Evolutionary conservation across 92 coral and sea anemone species (phyloP).

Genomic region (Bergia puertoricense): DNA sequence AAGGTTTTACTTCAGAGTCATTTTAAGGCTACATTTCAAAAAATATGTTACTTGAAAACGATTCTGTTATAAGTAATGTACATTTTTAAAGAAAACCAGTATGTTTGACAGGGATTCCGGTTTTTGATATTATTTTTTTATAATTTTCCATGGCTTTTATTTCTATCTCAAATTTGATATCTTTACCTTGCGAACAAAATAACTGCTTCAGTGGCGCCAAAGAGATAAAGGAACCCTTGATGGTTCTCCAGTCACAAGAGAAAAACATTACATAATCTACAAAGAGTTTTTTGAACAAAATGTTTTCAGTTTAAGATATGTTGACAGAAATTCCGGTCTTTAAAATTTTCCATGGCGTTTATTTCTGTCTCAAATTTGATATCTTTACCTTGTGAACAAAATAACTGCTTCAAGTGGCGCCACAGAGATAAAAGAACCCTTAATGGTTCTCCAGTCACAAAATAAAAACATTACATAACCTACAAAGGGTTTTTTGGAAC

Average conservation of each 20-base stretch:
- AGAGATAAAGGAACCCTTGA: background rate
- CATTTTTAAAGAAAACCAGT: too few species aligned
- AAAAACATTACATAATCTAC: background rate
- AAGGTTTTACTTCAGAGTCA: too few species aligned
- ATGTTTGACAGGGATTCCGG: too few species aligned
- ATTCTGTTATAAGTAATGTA: too few species aligned
- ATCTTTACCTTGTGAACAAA: background rate
- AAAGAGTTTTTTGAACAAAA: background rate
- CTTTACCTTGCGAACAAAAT: background rate
- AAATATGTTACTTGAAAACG: too few species aligned
- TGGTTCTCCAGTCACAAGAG: background rate
- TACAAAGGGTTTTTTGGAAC: background rate
- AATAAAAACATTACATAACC: background rate
- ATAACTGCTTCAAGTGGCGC: background rate
- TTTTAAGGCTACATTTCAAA: too few species aligned
- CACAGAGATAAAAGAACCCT: background rate
- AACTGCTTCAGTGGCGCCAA: background rate
- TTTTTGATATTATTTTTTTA: too few species aligned
- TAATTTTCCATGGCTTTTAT: background rate
- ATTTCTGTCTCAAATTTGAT: background rate
- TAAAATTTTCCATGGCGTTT: background rate
- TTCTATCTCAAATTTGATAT: background rate
- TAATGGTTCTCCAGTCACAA: background rate
- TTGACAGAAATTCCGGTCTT: too few species aligned
- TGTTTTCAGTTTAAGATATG: background rate